Base-by-base conservation (phyloP, 1,140 invertebrate species). In the Odontomachus brunneus region DNA sequence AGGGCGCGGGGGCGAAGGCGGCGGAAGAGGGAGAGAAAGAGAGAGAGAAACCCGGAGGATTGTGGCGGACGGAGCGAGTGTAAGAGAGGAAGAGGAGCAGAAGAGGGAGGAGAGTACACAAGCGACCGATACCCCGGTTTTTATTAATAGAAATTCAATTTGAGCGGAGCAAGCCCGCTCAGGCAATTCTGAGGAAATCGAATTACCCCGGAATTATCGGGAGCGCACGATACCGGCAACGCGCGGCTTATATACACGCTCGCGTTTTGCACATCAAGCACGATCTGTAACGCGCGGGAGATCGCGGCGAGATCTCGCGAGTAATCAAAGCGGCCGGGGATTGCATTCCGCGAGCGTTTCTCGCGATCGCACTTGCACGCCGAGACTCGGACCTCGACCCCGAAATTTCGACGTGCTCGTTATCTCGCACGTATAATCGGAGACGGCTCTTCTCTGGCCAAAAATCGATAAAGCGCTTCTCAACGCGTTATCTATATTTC, bases 101-200 rank as follows among this genome's bases (percentile, higher is more conserved):
- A 71, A 24, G 65, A n/a, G 22, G 53, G 53, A 55, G 63, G 59
- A 72, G 71, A 57, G 48, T 38, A 86, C 67, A 84, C 86, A 74
- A 84, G 86, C 86, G 85, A 83, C 76, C 89, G 87, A 91, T 90
- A 91, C 82, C 75, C 65, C 89, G n/a, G 87, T 90, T 91, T 92
- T 91, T 91, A 91, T 92, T 90, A 91, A 91, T 89, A 91, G 88
- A 89, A 91, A 91, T 92, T 92, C 88, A 91, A 92, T 91, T 90
- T 91, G 73, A 83, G 24, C 59, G 84, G 81, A 81, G 84, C 86
- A 82, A 87, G 81, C 84, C 83, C 85, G 80, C 38, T 44, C 38
- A 44, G 38, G 84, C 90, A 90, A 91, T 91, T 88, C 84, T 80
- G 33, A 85, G 90, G 75, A 90, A 91, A 91, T 91, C 83, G 84